Percentiles rank a stretch among this genome's conserved stretches.
Evolutionary conservation across 2,888 invertebrate species (phyloP).

Genomic region (Synergus gifuensis): DNA sequence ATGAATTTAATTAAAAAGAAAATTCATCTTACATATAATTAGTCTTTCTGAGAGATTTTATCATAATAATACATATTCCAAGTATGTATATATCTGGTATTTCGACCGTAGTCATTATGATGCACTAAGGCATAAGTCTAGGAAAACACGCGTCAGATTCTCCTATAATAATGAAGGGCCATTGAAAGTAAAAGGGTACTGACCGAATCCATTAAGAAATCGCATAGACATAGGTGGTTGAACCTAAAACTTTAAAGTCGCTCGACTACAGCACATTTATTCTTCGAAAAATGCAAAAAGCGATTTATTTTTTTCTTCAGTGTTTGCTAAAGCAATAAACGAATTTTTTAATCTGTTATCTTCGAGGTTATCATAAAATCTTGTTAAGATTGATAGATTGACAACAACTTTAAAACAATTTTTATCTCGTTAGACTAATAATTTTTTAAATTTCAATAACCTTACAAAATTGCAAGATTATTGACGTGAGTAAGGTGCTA

Average conservation of each 20-base stretch:
- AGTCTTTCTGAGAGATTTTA: not conserved
- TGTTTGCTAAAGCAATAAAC: not conserved
- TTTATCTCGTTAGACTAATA: not conserved
- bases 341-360: not conserved
- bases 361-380: not conserved
- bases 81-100: not conserved
- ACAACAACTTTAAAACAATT: not conserved
- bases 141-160: not conserved
- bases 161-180: not conserved
- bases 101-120: not conserved
- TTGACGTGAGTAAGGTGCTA: not conserved
- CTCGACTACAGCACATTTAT: constrained; percentile 5
- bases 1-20: not conserved
- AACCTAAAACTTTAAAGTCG: not conserved
- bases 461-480: not conserved
- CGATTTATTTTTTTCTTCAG: not conserved
- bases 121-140: not conserved
- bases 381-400: not conserved
- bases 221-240: not conserved
- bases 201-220: constrained; percentile 2
- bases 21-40: not conserved
- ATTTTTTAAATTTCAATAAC: not conserved
- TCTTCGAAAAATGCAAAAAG: not conserved
- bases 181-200: constrained; percentile 15
- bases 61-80: not conserved